These are phyloP conservation scores for Tetranychus piercei DNA, from an alignment of 2,888 invertebrate genomes.

Conservation along the genomic window DNA sequence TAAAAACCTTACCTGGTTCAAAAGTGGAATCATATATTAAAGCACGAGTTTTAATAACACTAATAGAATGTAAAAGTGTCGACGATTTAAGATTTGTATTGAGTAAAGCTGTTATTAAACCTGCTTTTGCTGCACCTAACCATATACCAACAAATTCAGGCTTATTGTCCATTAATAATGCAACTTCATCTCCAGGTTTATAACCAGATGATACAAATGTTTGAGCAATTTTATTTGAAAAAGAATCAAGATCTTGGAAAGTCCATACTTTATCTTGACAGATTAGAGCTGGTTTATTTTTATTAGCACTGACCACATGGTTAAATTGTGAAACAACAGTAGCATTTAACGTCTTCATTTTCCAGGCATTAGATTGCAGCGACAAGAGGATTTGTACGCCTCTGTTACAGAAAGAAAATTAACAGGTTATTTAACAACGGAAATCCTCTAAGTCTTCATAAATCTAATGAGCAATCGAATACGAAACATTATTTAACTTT, in stretches of 20 bases:
- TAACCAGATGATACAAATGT: slow-evolving; percentile 57
- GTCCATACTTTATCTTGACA: slow-evolving; percentile 67
- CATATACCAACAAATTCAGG: slow-evolving; percentile 78
- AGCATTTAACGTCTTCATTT: too few relatives aligned
- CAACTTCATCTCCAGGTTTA: slow-evolving; percentile 69
- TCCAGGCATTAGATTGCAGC: too few relatives aligned
- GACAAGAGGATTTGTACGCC: too few relatives aligned
- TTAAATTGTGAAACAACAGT: too few relatives aligned
- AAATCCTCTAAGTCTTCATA: too few relatives aligned
- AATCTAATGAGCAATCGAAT: too few relatives aligned
- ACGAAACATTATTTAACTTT: too few relatives aligned
- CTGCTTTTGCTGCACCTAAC: slow-evolving; percentile 66
- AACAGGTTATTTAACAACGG: too few relatives aligned
- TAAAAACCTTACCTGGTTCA: neutral
- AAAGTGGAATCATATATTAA: slow-evolving; percentile 42
- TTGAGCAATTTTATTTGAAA: slow-evolving; percentile 60
- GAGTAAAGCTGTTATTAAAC: slow-evolving; percentile 66
- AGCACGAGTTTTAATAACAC: slow-evolving; percentile 59
- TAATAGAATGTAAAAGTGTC: slow-evolving; percentile 69
- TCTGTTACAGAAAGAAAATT: too few relatives aligned
- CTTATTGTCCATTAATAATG: slow-evolving; percentile 71
- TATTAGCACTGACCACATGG: neutral
- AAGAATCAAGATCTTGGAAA: slow-evolving; percentile 62
- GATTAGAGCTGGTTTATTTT: slow-evolving; percentile 18
- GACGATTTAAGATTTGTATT: slow-evolving; percentile 73